Base-by-base conservation (phyloP, 2,888 invertebrate genomes). In the Amblyjoppa fuscipennis region DNA sequence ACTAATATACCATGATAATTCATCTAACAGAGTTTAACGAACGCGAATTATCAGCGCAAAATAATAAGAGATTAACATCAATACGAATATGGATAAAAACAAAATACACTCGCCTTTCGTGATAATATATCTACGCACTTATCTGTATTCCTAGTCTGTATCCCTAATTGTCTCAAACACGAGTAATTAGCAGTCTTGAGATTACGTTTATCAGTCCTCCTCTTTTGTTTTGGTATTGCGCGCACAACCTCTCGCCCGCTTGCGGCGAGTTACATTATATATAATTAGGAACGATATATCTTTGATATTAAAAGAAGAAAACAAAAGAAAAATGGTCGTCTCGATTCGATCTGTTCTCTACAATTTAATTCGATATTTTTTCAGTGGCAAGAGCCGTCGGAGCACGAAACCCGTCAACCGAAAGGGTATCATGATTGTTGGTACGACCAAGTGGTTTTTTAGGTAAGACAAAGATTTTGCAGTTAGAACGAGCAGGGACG, bases 391-490 rank as follows among this genome's bases (percentile, higher is more conserved):
- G 34, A 90, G 56, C 88, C 86, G 90, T 81, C 84, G 91, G n/a
- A 93, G 66, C 74, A 92, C 74, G 31, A 90, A 90, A 41, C 90
- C 83, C 45, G 92, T 91, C 87, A 93, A 87, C 79, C 87, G 87
- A 82, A 92, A 88, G 6, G 92, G 92, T 41, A 88, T 91, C 64
- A 92, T 56, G 34, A 90, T 28, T n/a, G 90, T 83, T 79, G 91
- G 91, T 69, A 93, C 61, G 74, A 92, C 66, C 74, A 83, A 89
- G 53, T 89, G 87, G 70, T 89, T 88, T 87, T 89, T 91, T 53
- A 92, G 81, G 84, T 88, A 91, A 80, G 83, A 74, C 78, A 92
- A 73, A 25, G 89, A 87, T 31, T 89, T 87, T 81, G 89, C 86
- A 84, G 92, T 83, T 61, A 92, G 80, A 76, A 85, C 83, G 51